Evolutionary conservation across 2,113 vertebrate genomes (phyloP), one percentile per base, ranked within the genome.

Genomic region (Platanista minor): DNA sequence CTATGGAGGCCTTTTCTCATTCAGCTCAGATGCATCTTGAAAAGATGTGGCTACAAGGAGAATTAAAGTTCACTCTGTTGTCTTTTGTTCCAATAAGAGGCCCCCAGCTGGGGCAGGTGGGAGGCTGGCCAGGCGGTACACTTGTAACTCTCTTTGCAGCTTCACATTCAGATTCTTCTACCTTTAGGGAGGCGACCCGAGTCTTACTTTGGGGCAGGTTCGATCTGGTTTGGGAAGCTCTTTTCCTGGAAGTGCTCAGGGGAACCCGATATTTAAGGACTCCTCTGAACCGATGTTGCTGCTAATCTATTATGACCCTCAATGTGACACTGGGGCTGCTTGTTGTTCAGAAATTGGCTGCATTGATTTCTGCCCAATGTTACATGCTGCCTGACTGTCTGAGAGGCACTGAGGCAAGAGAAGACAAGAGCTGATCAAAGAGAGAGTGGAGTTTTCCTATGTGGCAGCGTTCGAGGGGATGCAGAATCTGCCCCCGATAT

Each of bases 321-420:
- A 33, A 81, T 27, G 7, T 13, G 81, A 90, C 84, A 27, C 52
- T 84, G 75, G 11, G 49, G 8, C 49, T 87, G 59, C 87, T 92
- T 95, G 88, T 88, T 88, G 97, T 95, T 54, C 66, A 86, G 88
- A 96, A 97, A 96, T 89, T 54, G 82, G 61, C 88, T 43, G 31
- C 71, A 91, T 91, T 0, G 20, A 96, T 96, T 96, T 95, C 75
- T 94, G 72, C n/a, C n/a, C 88, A 29, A 12, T 72, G 71, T 82
- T 96, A 90, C 77, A 57, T 0, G 31, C 39, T 62, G 46, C 41
- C 88, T 8, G 7, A 80, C 69, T 90, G 15, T 77, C 93, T 85
- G 25, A 81, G 71, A 94, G 59, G 74, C 81, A 67, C 2, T 13
- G 54, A 92, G 46, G 67, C 0, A 0, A 87, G 41, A 86, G 33